Percentiles rank a stretch among this genome's conserved stretches.
phyloP scores from a whole-genome alignment of 2,888 invertebrate genomes.

The Eretmocerus hayati region DNA sequence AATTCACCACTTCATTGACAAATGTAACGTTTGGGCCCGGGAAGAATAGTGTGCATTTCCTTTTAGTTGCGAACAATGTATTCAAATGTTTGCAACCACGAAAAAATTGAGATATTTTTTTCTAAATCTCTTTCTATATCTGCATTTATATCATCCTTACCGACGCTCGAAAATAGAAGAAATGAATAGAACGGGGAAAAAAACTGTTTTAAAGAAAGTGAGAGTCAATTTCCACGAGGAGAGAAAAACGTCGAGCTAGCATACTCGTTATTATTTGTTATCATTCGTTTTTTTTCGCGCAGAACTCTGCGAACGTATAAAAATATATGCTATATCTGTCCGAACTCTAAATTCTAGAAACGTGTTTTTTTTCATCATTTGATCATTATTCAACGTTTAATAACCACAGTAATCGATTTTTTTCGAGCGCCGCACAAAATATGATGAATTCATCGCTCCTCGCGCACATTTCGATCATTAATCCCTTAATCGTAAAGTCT shows the following conservation, averaged over 20 bases:
- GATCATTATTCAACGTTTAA: slow-evolving; percentile 11
- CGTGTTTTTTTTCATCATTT: slow-evolving; percentile 30
- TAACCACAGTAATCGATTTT: slow-evolving; percentile 32
- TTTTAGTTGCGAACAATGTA: slow-evolving; percentile 2
- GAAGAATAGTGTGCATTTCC: slow-evolving; percentile 38
- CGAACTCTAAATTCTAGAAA: slow-evolving; percentile 44
- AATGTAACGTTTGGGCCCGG: slow-evolving; percentile 45
- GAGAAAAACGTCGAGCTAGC: slow-evolving; percentile 20
- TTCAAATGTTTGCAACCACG: not conserved
- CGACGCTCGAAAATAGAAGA: not conserved
- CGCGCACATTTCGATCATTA: too few relatives aligned
- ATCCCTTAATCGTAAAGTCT: too few relatives aligned
- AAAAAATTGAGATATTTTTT: not conserved
- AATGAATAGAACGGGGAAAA: too few relatives aligned
- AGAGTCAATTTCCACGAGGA: slow-evolving; percentile 18
- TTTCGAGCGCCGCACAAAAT: not conserved
- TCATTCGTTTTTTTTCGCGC: slow-evolving; percentile 20
- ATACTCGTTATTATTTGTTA: not conserved
- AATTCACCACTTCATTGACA: slow-evolving; percentile 9
- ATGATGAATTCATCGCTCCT: too few relatives aligned
- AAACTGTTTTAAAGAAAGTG: too few relatives aligned
- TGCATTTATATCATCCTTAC: slow-evolving; percentile 6
- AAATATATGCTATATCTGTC: slow-evolving; percentile 46
- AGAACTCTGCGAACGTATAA: slow-evolving; percentile 43
- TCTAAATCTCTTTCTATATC: slow-evolving; percentile 5